phyloP scores from a whole-genome alignment of 2,797 vertebrate genomes.

The Diplodus puntazzo region DNA sequence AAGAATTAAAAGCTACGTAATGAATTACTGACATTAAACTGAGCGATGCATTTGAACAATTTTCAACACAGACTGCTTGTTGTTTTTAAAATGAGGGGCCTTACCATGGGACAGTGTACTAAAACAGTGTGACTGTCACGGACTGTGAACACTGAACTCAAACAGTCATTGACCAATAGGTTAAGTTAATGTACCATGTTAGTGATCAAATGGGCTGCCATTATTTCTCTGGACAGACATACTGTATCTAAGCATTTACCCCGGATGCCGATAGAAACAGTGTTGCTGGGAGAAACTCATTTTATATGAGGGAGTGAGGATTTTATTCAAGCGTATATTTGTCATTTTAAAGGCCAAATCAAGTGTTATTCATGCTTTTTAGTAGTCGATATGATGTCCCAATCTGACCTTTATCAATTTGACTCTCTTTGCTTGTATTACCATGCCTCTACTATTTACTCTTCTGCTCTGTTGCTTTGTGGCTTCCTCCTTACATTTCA shows the following conservation, averaged over 20 bases:
- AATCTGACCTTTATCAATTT: not conserved
- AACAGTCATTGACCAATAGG: conserved; percentile 63
- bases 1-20: conserved; percentile 44
- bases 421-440: not conserved
- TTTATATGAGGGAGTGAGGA: conserved; percentile 17
- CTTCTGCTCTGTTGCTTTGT: not conserved
- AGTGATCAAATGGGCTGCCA: conserved; percentile 44
- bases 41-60: conserved; percentile 52
- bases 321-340: conserved; percentile 3
- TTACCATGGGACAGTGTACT: conserved; percentile 24
- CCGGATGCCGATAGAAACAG: conserved; percentile 18
- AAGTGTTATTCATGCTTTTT: not conserved
- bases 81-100: conserved; percentile 58
- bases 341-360: not conserved
- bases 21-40: conserved; percentile 60
- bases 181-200: conserved; percentile 64
- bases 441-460: not conserved
- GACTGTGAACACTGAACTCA: conserved; percentile 58
- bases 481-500: not conserved
- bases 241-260: not conserved
- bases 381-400: not conserved
- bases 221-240: conserved; percentile 29
- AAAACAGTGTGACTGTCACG: conserved; percentile 58
- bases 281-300: conserved; percentile 27
- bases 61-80: conserved; percentile 48